Evolutionary conservation across 2,888 invertebrate genomes (phyloP).

Genomic region (Mellilla xanthometata): DNA sequence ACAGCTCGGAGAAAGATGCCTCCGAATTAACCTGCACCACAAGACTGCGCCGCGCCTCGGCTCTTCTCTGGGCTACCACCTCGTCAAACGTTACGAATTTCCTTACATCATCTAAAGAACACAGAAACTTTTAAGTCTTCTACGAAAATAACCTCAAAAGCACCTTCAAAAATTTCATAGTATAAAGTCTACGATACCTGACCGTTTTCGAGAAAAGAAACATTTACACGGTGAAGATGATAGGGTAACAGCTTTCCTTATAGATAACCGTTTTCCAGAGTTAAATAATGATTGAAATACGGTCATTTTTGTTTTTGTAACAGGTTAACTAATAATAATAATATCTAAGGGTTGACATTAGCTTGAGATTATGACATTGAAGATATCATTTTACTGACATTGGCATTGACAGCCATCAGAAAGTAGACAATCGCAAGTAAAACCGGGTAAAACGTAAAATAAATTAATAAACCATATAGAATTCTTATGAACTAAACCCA

Average conservation of each 20-base stretch:
- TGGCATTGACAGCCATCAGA: no score
- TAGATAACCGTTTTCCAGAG: constrained; percentile 52
- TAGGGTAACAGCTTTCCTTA: constrained; percentile 50
- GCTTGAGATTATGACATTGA: background rate
- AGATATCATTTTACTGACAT: background rate
- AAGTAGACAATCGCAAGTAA: no score
- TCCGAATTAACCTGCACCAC: constrained; percentile 90
- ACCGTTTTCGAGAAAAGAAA: constrained; percentile 49
- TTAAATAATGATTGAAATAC: constrained; percentile 61
- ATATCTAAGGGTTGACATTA: background rate
- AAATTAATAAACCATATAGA: no score
- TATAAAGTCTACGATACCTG: constrained; percentile 48
- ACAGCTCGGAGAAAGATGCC: constrained; percentile 85
- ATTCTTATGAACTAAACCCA: no score
- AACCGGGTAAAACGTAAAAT: no score
- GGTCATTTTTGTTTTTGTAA: constrained; percentile 57
- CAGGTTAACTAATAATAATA: background rate
- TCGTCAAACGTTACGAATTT: constrained; percentile 80
- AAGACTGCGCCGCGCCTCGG: constrained; percentile 86
- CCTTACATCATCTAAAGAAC: constrained; percentile 31
- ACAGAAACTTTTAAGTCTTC: background rate
- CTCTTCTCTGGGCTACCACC: constrained; percentile 80
- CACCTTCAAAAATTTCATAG: constrained; percentile 37
- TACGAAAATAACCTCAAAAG: constrained; percentile 60
- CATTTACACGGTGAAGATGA: constrained; percentile 51